Evolutionary conservation across 2,113 vertebrate species (phyloP), one percentile per base, ranked within the genome.

Genomic region (Hydropotes inermis): DNA sequence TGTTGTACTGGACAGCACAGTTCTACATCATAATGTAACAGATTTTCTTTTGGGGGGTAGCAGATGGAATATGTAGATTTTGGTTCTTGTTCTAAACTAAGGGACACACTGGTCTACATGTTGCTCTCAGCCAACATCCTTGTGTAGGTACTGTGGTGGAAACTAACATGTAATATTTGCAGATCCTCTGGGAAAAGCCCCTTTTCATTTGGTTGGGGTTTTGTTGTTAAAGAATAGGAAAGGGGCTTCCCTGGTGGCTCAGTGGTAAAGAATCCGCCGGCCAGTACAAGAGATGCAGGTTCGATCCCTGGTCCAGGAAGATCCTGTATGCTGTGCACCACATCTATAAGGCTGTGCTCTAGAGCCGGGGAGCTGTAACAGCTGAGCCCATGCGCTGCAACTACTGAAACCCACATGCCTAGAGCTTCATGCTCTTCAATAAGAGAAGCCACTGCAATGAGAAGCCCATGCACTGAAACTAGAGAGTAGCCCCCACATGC

Each of bases 151-250:
- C 74, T 43, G 3, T 3, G 27, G 14, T 2, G 1, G 47, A 67
- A 93, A 45, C n/a, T 57, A 93, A 52, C 16, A 16, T 9, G 21
- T n/a, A 21, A 28, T 14, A 54, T 33, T 78, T 93, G 36, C 19
- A 74, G 10, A 21, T 28, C 67, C 52, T 79, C 57, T 70, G 39
- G 55, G 8, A 43, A 50, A 52, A 64, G 6, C 23, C 43, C 36
- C 45, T 89, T 87, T 95, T 58, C 79, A 30, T 64, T 82, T 90
- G 78, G 33, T 87, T 83, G 25, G 21, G 36, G 30, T 92, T 57
- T 39, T 89, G n/a, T 85, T 83, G 30, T 23, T 45, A 93, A 92
- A 76, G 52, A 87, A 36, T 9, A 61, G 61, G 28, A 87, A 39
- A 83, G 43, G 14, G 43, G 7, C 25, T 1, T 45, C 39, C 39